Evolutionary conservation across 2,113 vertebrate genomes (phyloP), one percentile per base, ranked within the genome.

Genomic region (Labrus mixtus): DNA sequence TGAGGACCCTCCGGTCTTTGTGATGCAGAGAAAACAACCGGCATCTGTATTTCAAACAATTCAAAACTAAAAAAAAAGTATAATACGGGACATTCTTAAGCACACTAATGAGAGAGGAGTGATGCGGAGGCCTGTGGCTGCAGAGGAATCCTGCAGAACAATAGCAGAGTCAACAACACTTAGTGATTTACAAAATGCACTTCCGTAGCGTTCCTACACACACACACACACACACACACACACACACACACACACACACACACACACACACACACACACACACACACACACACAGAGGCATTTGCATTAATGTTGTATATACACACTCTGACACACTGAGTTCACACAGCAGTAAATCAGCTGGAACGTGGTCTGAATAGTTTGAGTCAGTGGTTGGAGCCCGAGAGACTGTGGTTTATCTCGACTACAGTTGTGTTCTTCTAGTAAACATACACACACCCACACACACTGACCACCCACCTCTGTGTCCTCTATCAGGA

Each of bases 391-490:
- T 33, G 29, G 29, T 33, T 33, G 29, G 29, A 33, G 29, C 29
- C 29, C 29, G 29, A 62, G 45, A 58, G 46, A 65, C 66, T 84
- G 80, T 41, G 78, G 79, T 79, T 78, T 79, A 45, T 69, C 55
- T 60, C 62, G 9, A n/a, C 22, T 57, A 6, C 57, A 87, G 48
- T 76, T 66, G 25, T 41, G 54, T 78, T 78, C 56, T 20, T 75
- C 25, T 81, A 56, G 86, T 88, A 81, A 90, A 87, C 69, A 81
- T 39, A 50, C 63, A 58, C 61, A 76, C 77, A 41, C 64, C 65
- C 81, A 73, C 73, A 73, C 73, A 73, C 36, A 41, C 19, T 83
- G 82, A 88, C 78, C 90, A 89, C 88, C 86, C 83, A 87, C 66
- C 71, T 79, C 63, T 20, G 39, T 19, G 29, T 33, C 29, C 29